A percentile compares a stretch with the other conserved stretches of the same genome.
Evolutionary conservation across 92 coral and sea anemone genomes (phyloP).

Genomic region (Palythoa heliodiscus): DNA sequence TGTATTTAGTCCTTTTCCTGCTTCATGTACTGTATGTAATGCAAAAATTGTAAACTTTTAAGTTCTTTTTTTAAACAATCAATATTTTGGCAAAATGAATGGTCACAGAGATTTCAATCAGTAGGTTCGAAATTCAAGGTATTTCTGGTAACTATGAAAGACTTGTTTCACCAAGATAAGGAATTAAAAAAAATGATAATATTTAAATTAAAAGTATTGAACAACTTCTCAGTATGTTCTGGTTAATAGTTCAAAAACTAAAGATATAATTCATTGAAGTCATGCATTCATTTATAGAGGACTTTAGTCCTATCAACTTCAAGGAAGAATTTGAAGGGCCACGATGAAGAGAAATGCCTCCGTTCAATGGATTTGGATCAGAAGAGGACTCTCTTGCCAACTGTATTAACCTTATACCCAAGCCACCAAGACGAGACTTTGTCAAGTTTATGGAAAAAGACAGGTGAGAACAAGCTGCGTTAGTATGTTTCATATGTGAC

Average conservation of each 20-base stretch:
- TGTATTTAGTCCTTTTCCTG: too few relatives aligned
- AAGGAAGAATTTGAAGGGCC: conserved; percentile 73
- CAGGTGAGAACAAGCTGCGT: conserved; percentile 54
- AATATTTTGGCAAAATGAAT: too few relatives aligned
- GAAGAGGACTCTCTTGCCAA: conserved; percentile 95
- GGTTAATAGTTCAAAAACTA: not conserved
- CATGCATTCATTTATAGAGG: conserved; percentile 38
- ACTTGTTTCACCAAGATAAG: too few relatives aligned
- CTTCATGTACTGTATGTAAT: too few relatives aligned
- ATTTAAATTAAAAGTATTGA: too few relatives aligned
- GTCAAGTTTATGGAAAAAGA: conserved; percentile 98
- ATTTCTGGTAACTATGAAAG: too few relatives aligned
- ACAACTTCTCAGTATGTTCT: not conserved
- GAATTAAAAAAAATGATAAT: too few relatives aligned
- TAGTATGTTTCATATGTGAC: not conserved
- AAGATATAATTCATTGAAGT: not conserved
- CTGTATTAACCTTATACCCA: conserved; percentile 93
- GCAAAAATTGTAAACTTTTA: too few relatives aligned
- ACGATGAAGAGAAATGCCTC: conserved; percentile 88
- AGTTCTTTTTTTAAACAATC: too few relatives aligned
- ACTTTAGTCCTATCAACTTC: conserved; percentile 76
- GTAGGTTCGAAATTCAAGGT: too few relatives aligned
- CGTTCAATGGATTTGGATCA: conserved; percentile 98
- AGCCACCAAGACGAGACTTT: conserved; percentile 95
- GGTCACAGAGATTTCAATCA: too few relatives aligned